Percentiles rank a stretch among this genome's conserved stretches.
Evolutionary conservation across 1,140 invertebrate genomes (phyloP).

Genomic region (Antheraea pernyi): DNA sequence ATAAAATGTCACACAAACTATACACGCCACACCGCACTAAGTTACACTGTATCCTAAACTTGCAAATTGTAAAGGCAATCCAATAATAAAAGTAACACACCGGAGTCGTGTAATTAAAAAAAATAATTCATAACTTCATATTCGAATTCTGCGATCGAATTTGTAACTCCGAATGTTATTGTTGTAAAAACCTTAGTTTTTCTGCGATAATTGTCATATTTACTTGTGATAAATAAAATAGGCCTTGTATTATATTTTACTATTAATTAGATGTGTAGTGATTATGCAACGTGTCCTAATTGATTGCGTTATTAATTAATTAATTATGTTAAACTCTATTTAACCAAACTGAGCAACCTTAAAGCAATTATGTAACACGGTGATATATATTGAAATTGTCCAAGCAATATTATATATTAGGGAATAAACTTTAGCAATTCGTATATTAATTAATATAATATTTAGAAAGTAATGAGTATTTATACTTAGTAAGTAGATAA

Average conservation of each 20-base stretch:
- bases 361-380: neutral
- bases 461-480: neutral
- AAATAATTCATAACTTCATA: too few species aligned
- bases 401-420: neutral
- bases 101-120: too few species aligned
- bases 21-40: too few species aligned
- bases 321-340: neutral
- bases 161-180: neutral
- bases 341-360: neutral
- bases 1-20: too few species aligned
- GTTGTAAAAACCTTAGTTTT: neutral
- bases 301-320: neutral
- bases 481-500: neutral
- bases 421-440: neutral
- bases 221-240: too few species aligned
- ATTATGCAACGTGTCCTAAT: neutral
- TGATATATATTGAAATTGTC: conserved; percentile 3
- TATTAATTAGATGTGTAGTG: neutral
- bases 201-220: too few species aligned
- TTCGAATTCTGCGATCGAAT: neutral
- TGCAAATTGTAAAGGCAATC: too few species aligned
- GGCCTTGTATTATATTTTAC: too few species aligned
- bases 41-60: too few species aligned
- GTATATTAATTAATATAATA: neutral
- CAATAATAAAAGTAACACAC: too few species aligned